These are phyloP conservation scores for Drosophila diplacantha DNA, from an alignment of 2,888 invertebrate genomes.

Conservation along the genomic window DNA sequence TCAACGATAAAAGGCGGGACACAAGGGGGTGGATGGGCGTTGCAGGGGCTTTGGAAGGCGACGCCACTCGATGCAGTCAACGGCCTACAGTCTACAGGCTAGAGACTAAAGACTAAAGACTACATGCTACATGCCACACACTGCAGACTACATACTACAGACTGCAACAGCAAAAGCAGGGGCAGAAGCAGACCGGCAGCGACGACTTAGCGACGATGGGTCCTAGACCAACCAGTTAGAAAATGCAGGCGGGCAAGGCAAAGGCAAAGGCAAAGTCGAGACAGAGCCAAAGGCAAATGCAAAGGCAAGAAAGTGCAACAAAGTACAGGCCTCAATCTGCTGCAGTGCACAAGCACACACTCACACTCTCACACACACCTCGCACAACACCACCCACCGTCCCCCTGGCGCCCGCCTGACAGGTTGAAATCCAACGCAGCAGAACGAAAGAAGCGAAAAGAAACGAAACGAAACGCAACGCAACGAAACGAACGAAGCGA, in stretches of 20 bases:
- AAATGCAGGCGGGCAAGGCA: slow-evolving; percentile 50
- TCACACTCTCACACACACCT: background rate
- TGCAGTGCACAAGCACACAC: slow-evolving; percentile 16
- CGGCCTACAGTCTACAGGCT: slow-evolving; percentile 57
- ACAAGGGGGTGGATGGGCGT: slow-evolving; percentile 1
- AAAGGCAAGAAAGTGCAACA: slow-evolving; percentile 63
- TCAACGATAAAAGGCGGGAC: slow-evolving; percentile 57
- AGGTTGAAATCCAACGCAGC: slow-evolving; percentile 73
- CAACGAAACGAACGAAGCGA: slow-evolving; percentile 57
- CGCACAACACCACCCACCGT: slow-evolving; percentile 4
- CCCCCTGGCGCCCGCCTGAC: slow-evolving; percentile 46
- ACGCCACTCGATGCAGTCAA: slow-evolving; percentile 70
- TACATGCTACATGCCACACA: background rate
- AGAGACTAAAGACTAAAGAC: background rate
- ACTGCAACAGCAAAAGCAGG: background rate
- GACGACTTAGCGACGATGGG: slow-evolving; percentile 40
- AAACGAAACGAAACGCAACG: slow-evolving; percentile 14
- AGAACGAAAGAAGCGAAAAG: slow-evolving; percentile 53
- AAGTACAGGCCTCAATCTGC: slow-evolving; percentile 69
- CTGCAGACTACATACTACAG: slow-evolving; percentile 4
- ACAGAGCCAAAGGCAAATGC: slow-evolving; percentile 15
- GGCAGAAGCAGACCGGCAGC: slow-evolving; percentile 8
- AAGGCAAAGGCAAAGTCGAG: slow-evolving; percentile 2
- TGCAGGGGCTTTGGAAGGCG: slow-evolving; percentile 23
- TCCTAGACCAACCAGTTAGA: slow-evolving; percentile 65